These are phyloP conservation scores for Bombus pyrosoma DNA, from an alignment of 1,140 invertebrate genomes.

Conservation along the genomic window DNA sequence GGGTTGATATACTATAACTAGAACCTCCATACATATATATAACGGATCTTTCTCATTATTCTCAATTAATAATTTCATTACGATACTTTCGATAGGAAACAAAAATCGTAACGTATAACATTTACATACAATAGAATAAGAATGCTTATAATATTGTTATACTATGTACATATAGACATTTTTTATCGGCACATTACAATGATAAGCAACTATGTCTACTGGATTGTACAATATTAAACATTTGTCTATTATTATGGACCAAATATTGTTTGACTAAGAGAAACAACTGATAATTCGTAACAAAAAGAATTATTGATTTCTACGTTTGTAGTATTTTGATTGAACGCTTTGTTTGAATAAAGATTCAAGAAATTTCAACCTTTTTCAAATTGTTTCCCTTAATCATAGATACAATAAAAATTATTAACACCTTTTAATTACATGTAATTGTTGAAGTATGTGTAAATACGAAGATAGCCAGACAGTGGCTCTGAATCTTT, in stretches of 20 bases:
- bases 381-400: background rate
- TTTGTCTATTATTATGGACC: conserved; percentile 25
- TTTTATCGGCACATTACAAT: conserved; percentile 42
- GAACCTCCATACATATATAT: conserved; percentile 18
- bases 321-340: conserved; percentile 34
- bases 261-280: conserved; percentile 7
- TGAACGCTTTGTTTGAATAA: conserved; percentile 16
- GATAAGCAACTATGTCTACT: conserved; percentile 41
- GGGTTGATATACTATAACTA: background rate
- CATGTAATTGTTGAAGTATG: conserved; percentile 32
- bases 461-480: conserved; percentile 40
- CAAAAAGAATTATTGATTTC: conserved; percentile 1
- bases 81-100: background rate
- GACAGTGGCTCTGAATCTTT: conserved; percentile 20
- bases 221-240: conserved; percentile 47
- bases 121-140: conserved; percentile 13
- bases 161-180: conserved; percentile 48
- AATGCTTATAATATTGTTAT: conserved; percentile 22
- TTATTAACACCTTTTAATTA: conserved; percentile 31
- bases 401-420: conserved; percentile 12
- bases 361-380: conserved; percentile 4
- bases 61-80: conserved; percentile 28
- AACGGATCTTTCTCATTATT: conserved; percentile 19
- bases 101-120: background rate
- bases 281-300: background rate